Percentiles rank a stretch among this genome's conserved stretches.
These are phyloP conservation scores for Sebastes hopkinsi DNA, from an alignment of 2,797 vertebrate species.

Conservation along the genomic window DNA sequence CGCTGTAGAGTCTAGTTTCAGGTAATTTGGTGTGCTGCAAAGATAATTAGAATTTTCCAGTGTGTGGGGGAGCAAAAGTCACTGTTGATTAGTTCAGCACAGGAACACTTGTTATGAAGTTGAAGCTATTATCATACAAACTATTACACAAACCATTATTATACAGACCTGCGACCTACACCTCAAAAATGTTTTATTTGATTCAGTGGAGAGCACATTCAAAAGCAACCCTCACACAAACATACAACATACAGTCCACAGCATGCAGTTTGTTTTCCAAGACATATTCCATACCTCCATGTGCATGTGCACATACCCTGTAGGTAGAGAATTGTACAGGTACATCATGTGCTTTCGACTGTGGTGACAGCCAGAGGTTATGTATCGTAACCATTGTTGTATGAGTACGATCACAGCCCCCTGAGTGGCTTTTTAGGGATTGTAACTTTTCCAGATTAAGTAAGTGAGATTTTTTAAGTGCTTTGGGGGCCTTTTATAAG, in stretches of 20 bases:
- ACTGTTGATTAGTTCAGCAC: slow-evolving; percentile 37
- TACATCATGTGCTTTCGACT: background rate
- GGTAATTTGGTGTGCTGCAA: slow-evolving; percentile 42
- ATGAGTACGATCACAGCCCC: background rate
- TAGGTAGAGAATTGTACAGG: background rate
- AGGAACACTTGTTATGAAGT: slow-evolving; percentile 23
- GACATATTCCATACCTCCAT: background rate
- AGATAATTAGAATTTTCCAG: slow-evolving; percentile 48
- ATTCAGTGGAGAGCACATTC: background rate
- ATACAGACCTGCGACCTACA: background rate
- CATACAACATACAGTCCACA: background rate
- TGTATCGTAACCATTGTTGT: background rate
- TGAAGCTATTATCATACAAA: slow-evolving; percentile 6
- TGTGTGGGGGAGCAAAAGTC: slow-evolving; percentile 31
- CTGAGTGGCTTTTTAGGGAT: background rate
- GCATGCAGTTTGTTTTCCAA: background rate
- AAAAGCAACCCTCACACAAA: background rate
- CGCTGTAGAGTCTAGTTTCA: slow-evolving; percentile 25
- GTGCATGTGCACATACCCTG: background rate
- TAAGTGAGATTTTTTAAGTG: too few relatives aligned
- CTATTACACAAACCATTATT: background rate
- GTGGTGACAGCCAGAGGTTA: background rate
- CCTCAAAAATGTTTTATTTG: background rate
- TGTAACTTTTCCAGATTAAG: background rate
- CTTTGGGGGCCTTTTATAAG: too few relatives aligned